Evolutionary conservation across 2,888 invertebrate genomes (phyloP), one percentile per base, ranked within the genome.

Genomic region (Eilema depressum): DNA sequence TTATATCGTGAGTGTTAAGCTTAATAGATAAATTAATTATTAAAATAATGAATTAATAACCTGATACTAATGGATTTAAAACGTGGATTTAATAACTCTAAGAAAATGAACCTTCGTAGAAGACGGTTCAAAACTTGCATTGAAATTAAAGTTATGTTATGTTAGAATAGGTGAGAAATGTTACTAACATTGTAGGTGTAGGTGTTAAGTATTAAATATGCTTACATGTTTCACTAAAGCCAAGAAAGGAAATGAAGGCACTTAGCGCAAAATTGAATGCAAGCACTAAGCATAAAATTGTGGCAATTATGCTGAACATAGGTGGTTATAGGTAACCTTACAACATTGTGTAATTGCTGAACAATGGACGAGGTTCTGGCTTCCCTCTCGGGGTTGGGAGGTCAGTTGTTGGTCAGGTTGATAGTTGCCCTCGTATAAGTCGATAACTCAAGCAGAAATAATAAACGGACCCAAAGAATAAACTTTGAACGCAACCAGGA

Each of bases 131-230:
- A 47, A 53, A 17, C 25, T 41, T 2, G 63, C 26, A 41, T 4
- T 20, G 26, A 41, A 63, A 41, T 63, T 17, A 17, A 17, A 20
- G 10, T 1, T 0, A 20, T 23, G 23, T 25, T 63, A 20, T 25
- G 25, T 11, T 41, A 41, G 26, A 26, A 26, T 41, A 63, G 63
- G 63, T 26, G 63, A 20, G 63, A 63, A 63, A 53, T 53, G 5
- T n/a, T 53, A 41, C 41, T 63, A 10, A 8, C 17, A 63, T 17
- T 14, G 10, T 2, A 37, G 17, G 1, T 20, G 37, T 37, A 63
- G 23, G 30, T 23, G n/a, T 23, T 28, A 30, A 61, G 37, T 37
- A 23, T 25, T 26, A 20, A 63, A 63, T 20, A 41, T 11, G 20
- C 17, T 63, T 3, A 25, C 10, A 37, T 63, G 30, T 5, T 62